A percentile compares a stretch with the other conserved stretches of the same genome.
Conservation (phyloP, 2,113 vertebrate species). For the Carassius gibelio region DNA sequence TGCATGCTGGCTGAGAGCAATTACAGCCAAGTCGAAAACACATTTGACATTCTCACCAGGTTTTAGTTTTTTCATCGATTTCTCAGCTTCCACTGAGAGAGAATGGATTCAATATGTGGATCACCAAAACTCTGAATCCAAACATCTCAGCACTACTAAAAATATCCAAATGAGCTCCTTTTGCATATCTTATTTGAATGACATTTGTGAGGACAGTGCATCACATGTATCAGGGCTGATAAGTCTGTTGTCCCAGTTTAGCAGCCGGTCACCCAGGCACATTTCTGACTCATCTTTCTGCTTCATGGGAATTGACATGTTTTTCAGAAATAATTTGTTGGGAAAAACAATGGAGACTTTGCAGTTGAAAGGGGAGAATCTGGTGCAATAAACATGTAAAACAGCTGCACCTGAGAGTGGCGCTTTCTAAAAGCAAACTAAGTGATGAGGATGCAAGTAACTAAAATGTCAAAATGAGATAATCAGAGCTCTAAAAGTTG, state of each 20-base stretch:
- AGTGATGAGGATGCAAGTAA: background rate
- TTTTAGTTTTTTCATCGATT: background rate
- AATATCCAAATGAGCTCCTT: slow-evolving; percentile 7
- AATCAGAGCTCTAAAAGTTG: background rate
- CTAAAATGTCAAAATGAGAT: slow-evolving; percentile 15
- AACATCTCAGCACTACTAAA: background rate
- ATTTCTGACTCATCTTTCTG: background rate
- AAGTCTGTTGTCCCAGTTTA: background rate
- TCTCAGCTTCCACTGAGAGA: background rate
- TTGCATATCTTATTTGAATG: background rate
- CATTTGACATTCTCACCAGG: slow-evolving; percentile 7
- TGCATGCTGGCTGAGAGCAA: slow-evolving; percentile 10
- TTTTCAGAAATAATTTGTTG: slow-evolving; percentile 37
- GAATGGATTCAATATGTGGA: background rate
- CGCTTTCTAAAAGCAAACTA: background rate
- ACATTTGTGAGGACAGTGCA: background rate
- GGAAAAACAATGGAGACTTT: background rate
- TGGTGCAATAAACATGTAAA: slow-evolving; percentile 24
- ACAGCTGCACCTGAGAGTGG: background rate
- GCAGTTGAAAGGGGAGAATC: slow-evolving; percentile 10
- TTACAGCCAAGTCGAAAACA: slow-evolving; percentile 8
- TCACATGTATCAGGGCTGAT: background rate
- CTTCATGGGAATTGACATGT: slow-evolving; percentile 14
- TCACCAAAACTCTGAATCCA: background rate
- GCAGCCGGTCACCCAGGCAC: background rate